Evolutionary conservation across 2,113 vertebrate species (phyloP).

Genomic region (Shinisaurus crocodilurus): DNA sequence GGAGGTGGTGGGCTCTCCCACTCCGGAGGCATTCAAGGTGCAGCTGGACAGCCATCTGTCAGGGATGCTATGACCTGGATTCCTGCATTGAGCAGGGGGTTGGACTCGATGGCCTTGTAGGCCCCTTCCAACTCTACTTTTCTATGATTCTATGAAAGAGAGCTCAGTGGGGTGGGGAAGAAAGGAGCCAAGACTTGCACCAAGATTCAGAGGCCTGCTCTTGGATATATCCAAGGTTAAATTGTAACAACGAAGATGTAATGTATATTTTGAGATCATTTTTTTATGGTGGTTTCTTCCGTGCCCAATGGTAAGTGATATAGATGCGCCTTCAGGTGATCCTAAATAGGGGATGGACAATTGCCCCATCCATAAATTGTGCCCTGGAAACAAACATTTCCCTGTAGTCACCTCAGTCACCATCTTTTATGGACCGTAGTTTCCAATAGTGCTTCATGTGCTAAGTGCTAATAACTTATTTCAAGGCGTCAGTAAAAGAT

Average conservation of each 20-base stretch:
- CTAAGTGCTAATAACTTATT: constrained; percentile 19
- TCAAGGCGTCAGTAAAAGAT: constrained; percentile 38
- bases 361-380: background rate
- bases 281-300: background rate
- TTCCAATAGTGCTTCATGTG: constrained; percentile 23
- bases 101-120: too few species aligned
- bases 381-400: background rate
- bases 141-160: too few species aligned
- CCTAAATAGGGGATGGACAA: background rate
- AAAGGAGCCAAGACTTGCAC: background rate
- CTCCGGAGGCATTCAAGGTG: too few species aligned
- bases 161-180: background rate
- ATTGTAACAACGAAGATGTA: background rate
- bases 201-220: background rate
- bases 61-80: too few species aligned
- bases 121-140: too few species aligned
- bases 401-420: background rate
- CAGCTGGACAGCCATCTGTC: too few species aligned
- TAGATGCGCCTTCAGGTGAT: background rate
- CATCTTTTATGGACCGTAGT: constrained; percentile 27
- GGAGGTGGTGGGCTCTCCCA: too few species aligned
- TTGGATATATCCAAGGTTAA: background rate
- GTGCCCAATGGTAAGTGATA: background rate
- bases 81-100: too few species aligned
- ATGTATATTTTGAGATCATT: background rate